Conservation (phyloP, 2,888 invertebrate species). For the Archips xylosteana region DNA sequence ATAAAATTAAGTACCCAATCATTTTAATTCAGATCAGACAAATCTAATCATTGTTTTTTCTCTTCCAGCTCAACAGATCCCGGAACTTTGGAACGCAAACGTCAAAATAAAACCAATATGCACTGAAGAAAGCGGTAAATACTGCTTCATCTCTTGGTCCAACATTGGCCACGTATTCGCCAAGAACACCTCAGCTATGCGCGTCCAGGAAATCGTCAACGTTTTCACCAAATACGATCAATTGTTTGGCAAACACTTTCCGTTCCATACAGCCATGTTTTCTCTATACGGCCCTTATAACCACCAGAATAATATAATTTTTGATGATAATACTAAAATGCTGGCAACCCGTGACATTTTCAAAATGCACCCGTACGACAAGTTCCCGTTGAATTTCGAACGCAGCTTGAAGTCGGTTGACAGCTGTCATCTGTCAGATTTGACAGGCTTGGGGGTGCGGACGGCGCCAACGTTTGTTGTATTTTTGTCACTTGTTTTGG, state of each 20-base stretch:
- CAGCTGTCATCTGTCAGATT: conserved; percentile 57
- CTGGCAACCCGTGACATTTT: conserved; percentile 64
- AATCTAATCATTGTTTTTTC: conserved; percentile 19
- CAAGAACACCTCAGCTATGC: conserved; percentile 81
- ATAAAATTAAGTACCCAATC: no score
- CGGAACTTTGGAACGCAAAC: conserved; percentile 69
- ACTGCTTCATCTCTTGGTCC: conserved; percentile 89
- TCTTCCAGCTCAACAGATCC: conserved; percentile 66
- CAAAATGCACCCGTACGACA: conserved; percentile 65
- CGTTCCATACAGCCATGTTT: conserved; percentile 86
- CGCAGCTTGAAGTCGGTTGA: conserved; percentile 58
- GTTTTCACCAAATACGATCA: conserved; percentile 89
- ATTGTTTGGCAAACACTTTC: conserved; percentile 87
- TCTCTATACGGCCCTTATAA: conserved; percentile 90
- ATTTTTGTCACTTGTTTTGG: conserved; percentile 59
- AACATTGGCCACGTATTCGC: conserved; percentile 89
- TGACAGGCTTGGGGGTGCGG: conserved; percentile 58
- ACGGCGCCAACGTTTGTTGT: conserved; percentile 54
- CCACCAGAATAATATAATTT: conserved; percentile 87
- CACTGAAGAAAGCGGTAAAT: conserved; percentile 78
- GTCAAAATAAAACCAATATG: conserved; percentile 85
- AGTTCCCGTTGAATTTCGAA: conserved; percentile 75
- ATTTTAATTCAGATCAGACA: not conserved
- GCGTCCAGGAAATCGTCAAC: conserved; percentile 89
- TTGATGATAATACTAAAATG: conserved; percentile 84